Percentiles rank a stretch among this genome's conserved stretches.
Conservation (phyloP, 1,140 invertebrate species). For the Leucophenga varia region DNA sequence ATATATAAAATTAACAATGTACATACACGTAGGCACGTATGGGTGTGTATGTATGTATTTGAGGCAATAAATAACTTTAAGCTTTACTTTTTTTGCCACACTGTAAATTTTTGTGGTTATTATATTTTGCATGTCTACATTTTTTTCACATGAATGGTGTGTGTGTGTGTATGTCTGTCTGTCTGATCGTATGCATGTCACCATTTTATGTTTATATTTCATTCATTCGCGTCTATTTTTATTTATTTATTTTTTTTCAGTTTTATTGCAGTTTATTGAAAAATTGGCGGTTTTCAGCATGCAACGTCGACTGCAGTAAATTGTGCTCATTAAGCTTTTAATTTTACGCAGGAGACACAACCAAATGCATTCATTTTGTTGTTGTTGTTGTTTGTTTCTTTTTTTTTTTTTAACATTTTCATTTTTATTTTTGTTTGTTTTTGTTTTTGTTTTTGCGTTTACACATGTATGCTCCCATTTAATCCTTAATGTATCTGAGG, state of each 20-base stretch:
- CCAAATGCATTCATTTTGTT: too few relatives aligned
- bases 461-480: constrained; percentile 41
- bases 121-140: too few relatives aligned
- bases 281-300: constrained; percentile 44
- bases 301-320: constrained; percentile 10
- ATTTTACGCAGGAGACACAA: constrained; percentile 43
- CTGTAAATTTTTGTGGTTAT: neutral
- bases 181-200: neutral
- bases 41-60: neutral
- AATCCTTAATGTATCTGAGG: constrained; percentile 21
- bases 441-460: constrained; percentile 40
- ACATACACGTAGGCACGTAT: neutral
- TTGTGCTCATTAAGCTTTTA: constrained; percentile 36
- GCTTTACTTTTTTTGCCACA: neutral
- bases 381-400: neutral
- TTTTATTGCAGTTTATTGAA: constrained; percentile 52
- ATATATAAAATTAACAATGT: neutral
- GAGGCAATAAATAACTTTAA: too few relatives aligned
- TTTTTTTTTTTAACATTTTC: constrained; percentile 44
- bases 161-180: neutral
- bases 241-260: too few relatives aligned
- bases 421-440: constrained; percentile 32
- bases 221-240: neutral
- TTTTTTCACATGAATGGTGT: too few relatives aligned
- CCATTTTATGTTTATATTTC: neutral